Evolutionary conservation across 1,140 invertebrate species (phyloP).

Genomic region (Armadillidium nasatum): DNA sequence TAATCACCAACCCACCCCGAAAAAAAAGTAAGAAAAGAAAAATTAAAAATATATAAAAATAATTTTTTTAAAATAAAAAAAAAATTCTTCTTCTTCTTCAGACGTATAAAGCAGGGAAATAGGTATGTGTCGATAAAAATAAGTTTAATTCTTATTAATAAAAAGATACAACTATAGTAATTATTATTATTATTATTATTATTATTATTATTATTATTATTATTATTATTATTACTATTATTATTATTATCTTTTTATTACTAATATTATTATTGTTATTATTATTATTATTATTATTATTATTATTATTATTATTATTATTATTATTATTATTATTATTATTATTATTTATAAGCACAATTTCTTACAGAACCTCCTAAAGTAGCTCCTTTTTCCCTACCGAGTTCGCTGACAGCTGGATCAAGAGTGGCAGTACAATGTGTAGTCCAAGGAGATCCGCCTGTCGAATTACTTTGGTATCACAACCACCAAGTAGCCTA

Average conservation of each 20-base stretch:
- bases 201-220: no score
- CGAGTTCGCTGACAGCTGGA: conserved; percentile 31
- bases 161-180: no score
- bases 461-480: conserved; percentile 73
- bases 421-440: conserved; percentile 66
- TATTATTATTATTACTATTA: neutral
- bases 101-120: no score
- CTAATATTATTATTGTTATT: neutral
- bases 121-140: no score
- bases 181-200: no score
- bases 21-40: no score
- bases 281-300: neutral
- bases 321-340: neutral
- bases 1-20: no score
- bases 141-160: no score
- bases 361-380: conserved; percentile 36
- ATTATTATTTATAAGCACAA: neutral
- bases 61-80: no score
- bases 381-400: conserved; percentile 39
- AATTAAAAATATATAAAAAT: no score
- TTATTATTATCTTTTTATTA: no score
- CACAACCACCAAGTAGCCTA: conserved; percentile 63
- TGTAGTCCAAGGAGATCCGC: conserved; percentile 87
- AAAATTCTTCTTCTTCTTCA: no score
- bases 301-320: neutral